Base-by-base conservation (phyloP, 1,140 invertebrate genomes). In the Lethocerus indicus region DNA sequence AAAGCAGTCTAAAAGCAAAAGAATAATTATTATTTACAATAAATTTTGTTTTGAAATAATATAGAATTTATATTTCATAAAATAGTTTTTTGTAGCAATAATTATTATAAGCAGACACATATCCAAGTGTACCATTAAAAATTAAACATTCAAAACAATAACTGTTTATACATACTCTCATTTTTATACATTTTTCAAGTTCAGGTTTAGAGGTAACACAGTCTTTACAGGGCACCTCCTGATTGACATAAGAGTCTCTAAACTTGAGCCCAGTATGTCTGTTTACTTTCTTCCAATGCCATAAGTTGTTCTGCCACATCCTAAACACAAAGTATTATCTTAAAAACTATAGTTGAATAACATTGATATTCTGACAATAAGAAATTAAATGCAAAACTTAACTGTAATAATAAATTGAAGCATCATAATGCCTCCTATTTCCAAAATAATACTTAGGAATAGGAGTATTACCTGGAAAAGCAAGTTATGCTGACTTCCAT, bases 171-270 rank as follows among this genome's bases (percentile, higher is more conserved):
- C 69, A 63, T 67, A 92, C 87, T 71, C 77, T 86, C 92, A 97
- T 95, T 64, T 83, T 83, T 23, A 84, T 65, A 64, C 92, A 97
- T 67, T 97, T 97, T 23, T 80, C 75, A 64, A 86, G 73, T 66
- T 96, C 92, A 1, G 76, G 71, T 40, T 87, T 76, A 0, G 90
- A 94, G 2, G 87, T 90, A 7, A 95, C 83, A 63, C 92, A 96
- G 71, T 66, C 26, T 74, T 71, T 2, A 92, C 77, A 0, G 86
- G 81, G 64, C 87, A 92, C 41, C 78, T 5, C 16, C 41, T 20
- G 5, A 98, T 96, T 64, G 85, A 78, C 43, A 83, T 64, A 47
- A 91, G 81, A 0, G 76, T 66, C 32, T 79, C 67, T 44, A 86
- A 67, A 0, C 78, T 70, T 46, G 67, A 64, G 52, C 64, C 77